Base-by-base conservation (phyloP, 1,140 invertebrate species). In the Drosophila guanche region DNA sequence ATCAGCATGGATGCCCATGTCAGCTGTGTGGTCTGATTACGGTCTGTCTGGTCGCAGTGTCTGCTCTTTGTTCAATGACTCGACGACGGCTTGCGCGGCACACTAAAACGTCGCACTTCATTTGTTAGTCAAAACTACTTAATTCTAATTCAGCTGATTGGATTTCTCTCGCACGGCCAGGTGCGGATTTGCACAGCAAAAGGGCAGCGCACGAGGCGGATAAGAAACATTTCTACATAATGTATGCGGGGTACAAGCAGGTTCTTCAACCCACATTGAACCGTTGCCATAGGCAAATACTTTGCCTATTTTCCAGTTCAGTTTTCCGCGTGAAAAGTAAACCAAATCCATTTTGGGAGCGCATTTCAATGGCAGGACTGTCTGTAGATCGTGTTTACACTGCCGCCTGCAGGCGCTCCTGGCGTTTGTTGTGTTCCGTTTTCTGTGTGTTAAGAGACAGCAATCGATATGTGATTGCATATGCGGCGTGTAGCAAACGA, bases 91-190 rank as follows among this genome's bases (percentile, higher is more conserved):
- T 16, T 37, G 53, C 10, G 4, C 37, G 4, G 7, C 25, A 4
- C 16, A 5, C n/a, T 33, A 70, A 52, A 27, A 22, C 50, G 40
- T 5, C 62, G 50, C 33, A 41, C 29, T 47, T 55, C 46, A 53
- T 45, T 57, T 45, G 29, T 4, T 43, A 52, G 50, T 72, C 41
- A 20, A 20, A 63, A 63, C 48, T 61, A 73, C 69, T 65, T 68
- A 76, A 72, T 79, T 76, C 48, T 59, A 67, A 72, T 79, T 72
- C 66, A 37, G 41, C 60, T 65, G 76, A 84, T 84, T 79, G 85
- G 79, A 79, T 79, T 79, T 84, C 55, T 67, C 66, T 48, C 33
- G 25, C 46, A 63, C 8, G 14, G 0, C 23, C 58, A 61, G 58
- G 58, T 20, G 8, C 40, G 50, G 16, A 10, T 5, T 16, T 22